A percentile compares a stretch with the other conserved stretches of the same genome.
Conservation (phyloP, 2,797 vertebrate species). For the Rallus crepitans region DNA sequence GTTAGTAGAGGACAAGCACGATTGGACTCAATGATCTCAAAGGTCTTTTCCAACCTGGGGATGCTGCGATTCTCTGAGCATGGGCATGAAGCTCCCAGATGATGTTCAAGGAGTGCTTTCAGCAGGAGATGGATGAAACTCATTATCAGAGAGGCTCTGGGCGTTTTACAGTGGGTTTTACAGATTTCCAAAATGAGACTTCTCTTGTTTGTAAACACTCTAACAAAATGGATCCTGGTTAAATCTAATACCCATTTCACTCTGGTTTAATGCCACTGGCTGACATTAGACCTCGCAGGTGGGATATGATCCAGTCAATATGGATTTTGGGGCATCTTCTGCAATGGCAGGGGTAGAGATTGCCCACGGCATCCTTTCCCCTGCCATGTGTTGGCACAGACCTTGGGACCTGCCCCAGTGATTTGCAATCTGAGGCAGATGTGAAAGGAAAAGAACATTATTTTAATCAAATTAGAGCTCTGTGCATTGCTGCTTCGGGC, state of each 20-base stretch:
- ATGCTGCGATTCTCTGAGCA: too few relatives aligned
- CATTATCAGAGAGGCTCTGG: background rate
- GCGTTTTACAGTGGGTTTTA: background rate
- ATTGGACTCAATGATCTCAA: too few relatives aligned
- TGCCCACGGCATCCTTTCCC: background rate
- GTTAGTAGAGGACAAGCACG: too few relatives aligned
- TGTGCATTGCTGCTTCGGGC: conserved; percentile 23
- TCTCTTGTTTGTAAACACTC: background rate
- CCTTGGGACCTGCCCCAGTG: background rate
- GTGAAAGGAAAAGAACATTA: conserved; percentile 15
- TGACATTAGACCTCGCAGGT: background rate
- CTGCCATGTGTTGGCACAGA: background rate
- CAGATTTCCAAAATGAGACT: background rate
- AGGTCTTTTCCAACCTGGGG: too few relatives aligned
- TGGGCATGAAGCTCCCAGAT: background rate
- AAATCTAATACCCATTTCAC: background rate
- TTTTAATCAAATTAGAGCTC: conserved; percentile 48
- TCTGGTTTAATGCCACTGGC: background rate
- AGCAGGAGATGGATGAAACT: background rate
- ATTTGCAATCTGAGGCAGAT: conserved; percentile 11
- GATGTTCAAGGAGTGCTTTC: background rate
- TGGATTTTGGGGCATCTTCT: background rate
- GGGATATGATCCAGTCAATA: background rate
- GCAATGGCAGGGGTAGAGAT: background rate
- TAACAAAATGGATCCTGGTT: background rate